Base-by-base conservation (phyloP, 1,140 invertebrate genomes). In the Steinernema khuongi region DNA sequence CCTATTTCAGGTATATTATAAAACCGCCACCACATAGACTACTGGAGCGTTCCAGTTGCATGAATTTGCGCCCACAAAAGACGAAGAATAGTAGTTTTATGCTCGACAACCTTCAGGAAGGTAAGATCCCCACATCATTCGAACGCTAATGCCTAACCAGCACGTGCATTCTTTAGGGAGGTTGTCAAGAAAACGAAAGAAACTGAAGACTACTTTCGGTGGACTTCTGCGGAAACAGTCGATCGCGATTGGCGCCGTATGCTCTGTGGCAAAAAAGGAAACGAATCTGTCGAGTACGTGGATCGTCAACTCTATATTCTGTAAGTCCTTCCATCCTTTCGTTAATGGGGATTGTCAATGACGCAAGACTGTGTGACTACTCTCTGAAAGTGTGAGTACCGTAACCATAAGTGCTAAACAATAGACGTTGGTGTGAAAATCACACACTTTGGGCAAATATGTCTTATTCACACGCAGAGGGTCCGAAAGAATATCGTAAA, bases 171-270 rank as follows among this genome's bases (percentile, higher is more conserved):
- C 80, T 84, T 70, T 68, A 85, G 83, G 76, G 74, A 81, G 84
- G 79, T 84, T 84, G 83, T 85, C 84, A 32, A 80, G 78, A 71
- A 83, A 84, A 79, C 79, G 83, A 74, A 85, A 85, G 79, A 84
- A 84, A 83, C 83, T 84, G 83, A 84, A 84, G 84, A 30, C 31
- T 68, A 50, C 31, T 30, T 70, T 31, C 30, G 18, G 29, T 66
- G 31, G 72, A 50, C 50, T 71, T 71, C 30, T 14, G 18, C 28
- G 33, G 28, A 43, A 30, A 17, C 31, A 70, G 31, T 44, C 33
- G 26, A 1, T 29, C 36, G 7, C 43, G 33, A 71, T 71, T 30
- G 11, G 28, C 28, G 28, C 31, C 71, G 26, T 32, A 33, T 50
- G 31, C 66, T 68, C 33, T 30, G 66, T 33, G 66, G 44, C 31